phyloP scores from a whole-genome alignment of 2,888 invertebrate species.

The Lysandra bellargus region DNA sequence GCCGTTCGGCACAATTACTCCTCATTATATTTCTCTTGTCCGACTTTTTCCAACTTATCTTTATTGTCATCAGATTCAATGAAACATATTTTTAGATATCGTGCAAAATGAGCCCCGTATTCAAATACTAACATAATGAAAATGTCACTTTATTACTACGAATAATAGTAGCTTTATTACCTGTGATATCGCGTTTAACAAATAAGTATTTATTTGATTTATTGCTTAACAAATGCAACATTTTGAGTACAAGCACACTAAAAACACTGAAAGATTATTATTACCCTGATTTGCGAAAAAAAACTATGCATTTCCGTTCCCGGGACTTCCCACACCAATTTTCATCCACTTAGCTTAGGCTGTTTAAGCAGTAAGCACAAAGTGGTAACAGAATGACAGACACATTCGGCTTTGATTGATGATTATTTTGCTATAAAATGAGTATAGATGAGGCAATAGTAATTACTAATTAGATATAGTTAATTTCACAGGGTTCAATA shows the following conservation, averaged over 20 bases:
- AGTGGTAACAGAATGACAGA: too few relatives aligned
- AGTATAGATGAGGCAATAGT: too few relatives aligned
- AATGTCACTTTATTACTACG: not conserved
- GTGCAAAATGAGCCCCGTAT: not conserved
- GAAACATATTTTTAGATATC: conserved; percentile 7
- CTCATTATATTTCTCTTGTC: conserved; percentile 28
- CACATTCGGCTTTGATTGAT: too few relatives aligned
- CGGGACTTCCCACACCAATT: too few relatives aligned
- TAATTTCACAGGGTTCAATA: not conserved
- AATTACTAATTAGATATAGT: too few relatives aligned
- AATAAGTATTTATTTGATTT: not conserved
- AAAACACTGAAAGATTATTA: not conserved
- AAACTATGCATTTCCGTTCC: too few relatives aligned
- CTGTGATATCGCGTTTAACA: not conserved
- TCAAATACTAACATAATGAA: not conserved
- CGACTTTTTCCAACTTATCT: conserved; percentile 16
- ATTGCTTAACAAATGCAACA: not conserved
- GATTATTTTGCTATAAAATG: too few relatives aligned
- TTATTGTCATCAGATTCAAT: conserved; percentile 17
- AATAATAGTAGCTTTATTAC: not conserved
- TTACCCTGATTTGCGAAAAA: too few relatives aligned
- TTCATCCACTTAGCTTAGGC: too few relatives aligned
- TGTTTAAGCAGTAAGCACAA: too few relatives aligned
- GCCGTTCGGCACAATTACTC: conserved; percentile 28
- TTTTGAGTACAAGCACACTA: not conserved